Percentiles rank a stretch among this genome's conserved stretches.
Conservation (phyloP, 1,140 invertebrate species). For the Panagrolaimus sp. region DNA sequence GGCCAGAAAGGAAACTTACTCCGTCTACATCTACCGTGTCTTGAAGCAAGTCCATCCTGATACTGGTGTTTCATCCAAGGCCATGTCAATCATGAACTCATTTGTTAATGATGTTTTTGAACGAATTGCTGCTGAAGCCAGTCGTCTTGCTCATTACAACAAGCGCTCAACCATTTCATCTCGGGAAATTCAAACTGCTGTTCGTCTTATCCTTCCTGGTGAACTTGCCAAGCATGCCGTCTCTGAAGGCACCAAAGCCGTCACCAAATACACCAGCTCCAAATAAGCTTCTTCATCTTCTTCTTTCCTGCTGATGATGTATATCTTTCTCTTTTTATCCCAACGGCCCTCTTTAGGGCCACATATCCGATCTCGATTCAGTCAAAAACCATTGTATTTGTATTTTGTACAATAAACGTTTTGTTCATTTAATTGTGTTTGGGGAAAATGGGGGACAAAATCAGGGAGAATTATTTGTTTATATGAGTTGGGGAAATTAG, state of each 20-base stretch:
- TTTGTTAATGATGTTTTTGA: slow-evolving; percentile 62
- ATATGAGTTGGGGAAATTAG: no score
- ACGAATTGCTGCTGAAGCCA: slow-evolving; percentile 48
- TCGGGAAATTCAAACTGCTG: slow-evolving; percentile 61
- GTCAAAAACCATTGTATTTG: no score
- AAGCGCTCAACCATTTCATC: slow-evolving; percentile 62
- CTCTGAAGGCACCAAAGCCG: slow-evolving; percentile 63
- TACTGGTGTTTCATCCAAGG: slow-evolving; percentile 64
- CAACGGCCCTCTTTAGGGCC: no score
- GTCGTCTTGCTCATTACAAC: slow-evolving; percentile 47
- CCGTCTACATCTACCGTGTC: slow-evolving; percentile 54
- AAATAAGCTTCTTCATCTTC: slow-evolving; percentile 60
- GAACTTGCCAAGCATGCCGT: slow-evolving; percentile 61
- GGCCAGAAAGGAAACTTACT: slow-evolving; percentile 58
- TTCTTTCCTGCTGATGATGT: no score
- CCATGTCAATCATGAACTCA: slow-evolving; percentile 69
- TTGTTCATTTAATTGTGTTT: no score
- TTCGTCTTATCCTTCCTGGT: slow-evolving; percentile 61
- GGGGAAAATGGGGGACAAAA: no score
- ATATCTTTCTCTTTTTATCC: no score
- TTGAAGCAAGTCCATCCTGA: slow-evolving; percentile 46
- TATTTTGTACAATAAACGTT: no score
- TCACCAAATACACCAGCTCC: slow-evolving; percentile 63
- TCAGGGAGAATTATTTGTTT: no score
- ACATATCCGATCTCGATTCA: no score